Evolutionary conservation across 1,140 invertebrate genomes (phyloP).

Genomic region (Hydropsyche tenuis): DNA sequence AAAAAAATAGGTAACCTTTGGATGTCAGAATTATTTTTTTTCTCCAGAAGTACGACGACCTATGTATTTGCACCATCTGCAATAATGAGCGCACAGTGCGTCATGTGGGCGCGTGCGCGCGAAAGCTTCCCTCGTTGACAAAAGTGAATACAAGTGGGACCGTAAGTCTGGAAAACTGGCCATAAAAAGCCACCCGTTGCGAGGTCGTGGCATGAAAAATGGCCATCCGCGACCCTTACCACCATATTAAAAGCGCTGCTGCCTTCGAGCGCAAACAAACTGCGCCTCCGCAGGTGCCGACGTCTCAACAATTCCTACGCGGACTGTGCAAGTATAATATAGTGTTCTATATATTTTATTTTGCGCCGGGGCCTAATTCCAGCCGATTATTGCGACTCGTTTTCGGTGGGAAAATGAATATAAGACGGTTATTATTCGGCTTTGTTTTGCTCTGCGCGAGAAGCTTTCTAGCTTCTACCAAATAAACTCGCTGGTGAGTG

Average conservation of each 20-base stretch:
- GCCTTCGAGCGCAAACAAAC: constrained; percentile 39
- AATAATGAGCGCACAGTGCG: too few species aligned
- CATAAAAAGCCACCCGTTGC: constrained; percentile 30
- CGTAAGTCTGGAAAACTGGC: constrained; percentile 22
- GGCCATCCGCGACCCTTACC: constrained; percentile 21
- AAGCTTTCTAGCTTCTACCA: constrained; percentile 8
- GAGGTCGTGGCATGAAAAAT: constrained; percentile 33
- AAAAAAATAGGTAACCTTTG: too few species aligned
- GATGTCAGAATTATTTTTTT: too few species aligned
- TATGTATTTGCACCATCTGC: too few species aligned
- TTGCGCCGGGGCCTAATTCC: too few species aligned
- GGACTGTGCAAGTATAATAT: not conserved
- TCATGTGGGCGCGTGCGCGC: not conserved
- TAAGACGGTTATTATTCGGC: constrained; percentile 5
- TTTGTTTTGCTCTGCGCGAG: constrained; percentile 17
- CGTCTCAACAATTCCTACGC: constrained; percentile 36
- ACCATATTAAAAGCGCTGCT: constrained; percentile 35
- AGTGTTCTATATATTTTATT: not conserved
- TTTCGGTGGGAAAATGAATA: not conserved
- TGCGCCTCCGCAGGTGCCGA: constrained; percentile 42
- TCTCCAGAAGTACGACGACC: too few species aligned
- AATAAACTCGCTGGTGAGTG: not conserved
- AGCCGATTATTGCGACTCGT: too few species aligned
- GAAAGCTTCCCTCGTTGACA: constrained; percentile 12
- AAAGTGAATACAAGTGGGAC: constrained; percentile 24